Evolutionary conservation across 2,888 invertebrate genomes (phyloP).

Genomic region (Peribatodes rhomboidaria): DNA sequence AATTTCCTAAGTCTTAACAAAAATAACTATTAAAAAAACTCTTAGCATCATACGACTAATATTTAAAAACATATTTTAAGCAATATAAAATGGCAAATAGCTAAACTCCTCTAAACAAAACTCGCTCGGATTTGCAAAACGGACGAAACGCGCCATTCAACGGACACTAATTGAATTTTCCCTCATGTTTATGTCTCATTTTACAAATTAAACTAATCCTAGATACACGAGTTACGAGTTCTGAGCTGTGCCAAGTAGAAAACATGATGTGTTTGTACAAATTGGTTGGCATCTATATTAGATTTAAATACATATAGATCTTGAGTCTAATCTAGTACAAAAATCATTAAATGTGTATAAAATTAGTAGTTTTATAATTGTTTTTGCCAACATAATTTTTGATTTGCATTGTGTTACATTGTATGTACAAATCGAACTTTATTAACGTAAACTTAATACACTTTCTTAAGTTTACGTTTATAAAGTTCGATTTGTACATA

Average conservation of each 20-base stretch:
- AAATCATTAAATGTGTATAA: not conserved
- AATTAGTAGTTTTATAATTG: too few relatives aligned
- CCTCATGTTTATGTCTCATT: conserved; percentile 27
- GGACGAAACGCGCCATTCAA: conserved; percentile 16
- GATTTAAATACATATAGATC: not conserved
- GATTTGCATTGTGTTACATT: too few relatives aligned
- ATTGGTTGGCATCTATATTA: conserved; percentile 10
- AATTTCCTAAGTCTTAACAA: too few relatives aligned
- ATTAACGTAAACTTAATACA: too few relatives aligned
- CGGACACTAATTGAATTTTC: conserved; percentile 27
- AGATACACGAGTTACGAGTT: conserved; percentile 20
- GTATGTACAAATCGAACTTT: too few relatives aligned
- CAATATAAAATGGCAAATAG: conserved; percentile 40
- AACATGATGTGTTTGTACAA: conserved; percentile 17
- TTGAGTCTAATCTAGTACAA: not conserved
- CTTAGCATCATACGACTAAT: not conserved
- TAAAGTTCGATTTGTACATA: too few relatives aligned
- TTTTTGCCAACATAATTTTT: too few relatives aligned
- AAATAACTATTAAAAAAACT: not conserved
- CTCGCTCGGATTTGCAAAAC: conserved; percentile 9
- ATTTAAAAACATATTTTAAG: not conserved
- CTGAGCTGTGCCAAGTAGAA: conserved; percentile 25
- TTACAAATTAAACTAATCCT: conserved; percentile 32
- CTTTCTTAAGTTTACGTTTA: too few relatives aligned
- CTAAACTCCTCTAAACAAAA: conserved; percentile 4